A percentile compares a stretch with the other conserved stretches of the same genome.
Evolutionary conservation across 2,888 invertebrate species (phyloP).

Genomic region (Synergus umbraculus): DNA sequence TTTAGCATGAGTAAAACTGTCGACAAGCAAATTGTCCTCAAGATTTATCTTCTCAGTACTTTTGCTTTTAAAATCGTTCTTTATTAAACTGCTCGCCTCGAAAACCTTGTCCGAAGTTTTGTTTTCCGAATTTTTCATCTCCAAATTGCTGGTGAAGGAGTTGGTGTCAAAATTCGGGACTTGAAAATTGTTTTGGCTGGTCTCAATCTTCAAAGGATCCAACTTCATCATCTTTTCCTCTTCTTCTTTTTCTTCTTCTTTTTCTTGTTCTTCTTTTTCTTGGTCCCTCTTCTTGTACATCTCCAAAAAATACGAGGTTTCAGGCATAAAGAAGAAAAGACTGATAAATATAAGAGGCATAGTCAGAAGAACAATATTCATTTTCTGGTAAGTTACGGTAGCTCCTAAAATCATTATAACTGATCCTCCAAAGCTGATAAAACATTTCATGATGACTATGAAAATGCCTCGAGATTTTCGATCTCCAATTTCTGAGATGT

Average conservation of each 20-base stretch:
- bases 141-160: too few species aligned
- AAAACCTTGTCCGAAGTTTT: too few species aligned
- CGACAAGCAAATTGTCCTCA: too few species aligned
- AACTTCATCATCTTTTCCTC: not conserved
- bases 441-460: not conserved
- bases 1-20: not conserved
- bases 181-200: not conserved
- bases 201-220: not conserved
- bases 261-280: not conserved
- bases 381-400: slow-evolving; percentile 19
- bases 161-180: too few species aligned
- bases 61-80: too few species aligned
- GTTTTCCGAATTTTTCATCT: too few species aligned
- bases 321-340: slow-evolving; percentile 42
- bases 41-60: too few species aligned
- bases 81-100: too few species aligned
- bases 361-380: not conserved
- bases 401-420: slow-evolving; percentile 3
- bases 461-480: not conserved
- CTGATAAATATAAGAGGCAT: slow-evolving; percentile 18
- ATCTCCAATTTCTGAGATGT: slow-evolving; percentile 21
- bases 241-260: too few species aligned
- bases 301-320: slow-evolving; percentile 15
- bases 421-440: not conserved
- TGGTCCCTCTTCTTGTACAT: not conserved